phyloP scores from a whole-genome alignment of 2,113 vertebrate genomes.

The Sinocyclocheilus anshuiensis region DNA sequence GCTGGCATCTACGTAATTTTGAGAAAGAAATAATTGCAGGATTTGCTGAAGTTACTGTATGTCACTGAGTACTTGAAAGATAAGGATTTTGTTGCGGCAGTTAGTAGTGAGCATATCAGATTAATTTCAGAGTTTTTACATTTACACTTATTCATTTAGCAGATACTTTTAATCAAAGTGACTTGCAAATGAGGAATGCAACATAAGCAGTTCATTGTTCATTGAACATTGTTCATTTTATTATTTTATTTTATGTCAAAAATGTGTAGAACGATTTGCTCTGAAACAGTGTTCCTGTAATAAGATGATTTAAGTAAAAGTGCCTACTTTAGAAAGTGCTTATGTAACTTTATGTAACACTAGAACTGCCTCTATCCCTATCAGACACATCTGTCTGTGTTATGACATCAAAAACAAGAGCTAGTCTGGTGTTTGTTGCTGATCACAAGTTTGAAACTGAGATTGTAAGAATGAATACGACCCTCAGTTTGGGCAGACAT shows the following conservation, averaged over 20 bases:
- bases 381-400: neutral
- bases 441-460: neutral
- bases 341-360: neutral
- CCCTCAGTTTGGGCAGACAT: neutral
- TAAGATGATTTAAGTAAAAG: neutral
- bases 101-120: neutral
- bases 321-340: neutral
- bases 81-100: neutral
- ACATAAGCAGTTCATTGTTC: neutral
- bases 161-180: neutral
- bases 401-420: slow-evolving; percentile 5
- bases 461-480: neutral
- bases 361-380: neutral
- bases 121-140: neutral
- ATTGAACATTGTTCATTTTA: neutral
- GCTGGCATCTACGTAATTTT: neutral
- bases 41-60: neutral
- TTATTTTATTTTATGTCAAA: neutral
- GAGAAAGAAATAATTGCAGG: neutral
- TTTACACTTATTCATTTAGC: neutral
- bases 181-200: neutral
- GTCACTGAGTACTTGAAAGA: neutral
- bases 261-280: neutral
- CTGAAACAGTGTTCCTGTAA: neutral
- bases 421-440: neutral